Conservation (phyloP, 2,113 vertebrate species). For the Alexandromys fortis region DNA sequence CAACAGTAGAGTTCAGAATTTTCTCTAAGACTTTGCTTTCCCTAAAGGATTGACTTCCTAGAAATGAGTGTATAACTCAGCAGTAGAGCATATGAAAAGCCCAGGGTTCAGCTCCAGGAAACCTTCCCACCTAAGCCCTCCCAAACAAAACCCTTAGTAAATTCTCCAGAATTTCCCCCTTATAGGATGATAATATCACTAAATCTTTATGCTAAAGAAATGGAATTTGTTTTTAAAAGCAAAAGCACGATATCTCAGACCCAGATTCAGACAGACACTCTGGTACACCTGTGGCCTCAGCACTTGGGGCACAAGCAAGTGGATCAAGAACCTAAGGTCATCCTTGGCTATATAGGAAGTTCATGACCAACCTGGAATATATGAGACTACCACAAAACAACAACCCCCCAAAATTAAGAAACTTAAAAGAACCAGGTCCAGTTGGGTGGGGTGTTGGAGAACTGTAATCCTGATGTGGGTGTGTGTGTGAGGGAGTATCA, state of each 20-base stretch:
- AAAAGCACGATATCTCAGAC: not conserved
- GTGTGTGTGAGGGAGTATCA: not conserved
- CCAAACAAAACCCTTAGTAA: not conserved
- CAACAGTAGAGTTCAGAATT: conserved; percentile 34
- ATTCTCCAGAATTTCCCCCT: not conserved
- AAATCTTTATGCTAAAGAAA: not conserved
- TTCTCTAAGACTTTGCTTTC: not conserved
- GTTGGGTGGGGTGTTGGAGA: not conserved
- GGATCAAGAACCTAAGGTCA: not conserved
- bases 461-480: not conserved
- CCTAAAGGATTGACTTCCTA: not conserved
- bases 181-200: not conserved
- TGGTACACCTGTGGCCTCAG: not conserved
- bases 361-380: not conserved
- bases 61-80: not conserved
- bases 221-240: not conserved
- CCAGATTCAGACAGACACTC: not conserved
- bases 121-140: fast-evolving
- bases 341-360: not conserved
- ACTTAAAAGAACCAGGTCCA: not conserved
- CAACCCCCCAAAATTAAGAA: not conserved
- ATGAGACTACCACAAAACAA: not conserved
- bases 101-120: not conserved
- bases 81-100: not conserved
- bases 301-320: not conserved